Base-by-base conservation (phyloP, 92 coral and sea anemone genomes). In the Montipora capitata region DNA sequence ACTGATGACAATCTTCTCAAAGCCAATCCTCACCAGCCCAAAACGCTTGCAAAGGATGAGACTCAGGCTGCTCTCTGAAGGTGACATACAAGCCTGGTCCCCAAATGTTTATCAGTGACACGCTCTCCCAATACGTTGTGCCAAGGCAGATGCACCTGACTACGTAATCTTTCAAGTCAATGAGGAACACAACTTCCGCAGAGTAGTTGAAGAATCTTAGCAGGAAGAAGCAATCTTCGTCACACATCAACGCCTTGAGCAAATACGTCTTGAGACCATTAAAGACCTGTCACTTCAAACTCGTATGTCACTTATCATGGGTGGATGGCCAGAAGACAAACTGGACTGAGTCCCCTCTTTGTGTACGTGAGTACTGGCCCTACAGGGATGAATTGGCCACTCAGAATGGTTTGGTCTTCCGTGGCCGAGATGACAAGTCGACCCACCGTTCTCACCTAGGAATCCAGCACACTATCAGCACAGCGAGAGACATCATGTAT, bases 401-500 rank as follows among this genome's bases (percentile, higher is more conserved):
- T 18, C 20, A 18, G 20, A 18, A 0, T 18, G 20, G 20, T 18
- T 18, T 18, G 20, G 20, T 18, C 20, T 18, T 18, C 20, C 20
- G 20, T 18, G 20, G 20, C 20, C 20, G 20, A 18, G 0, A 18
- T 18, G 20, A 18, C 20, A 18, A 18, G 20, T 18, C 20, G 20
- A 18, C 20, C 20, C 20, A 18, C 20, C 20, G 88, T 12, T 92
- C 95, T n/a, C 93, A 92, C 52, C 64, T 88, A 18, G 95, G 95
- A 9, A 88, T 88, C 56, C 93, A 88, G 90, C 89, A 92, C 87
- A 89, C 93, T 39, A 85, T 64, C 18, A 74, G 64, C 88, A 83
- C 94, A 49, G 94, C 93, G 6, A 87, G 94, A 80, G 93, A 90
- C 48, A 86, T 89, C 41, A 84, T 90, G 89, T 89, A 76, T 59